These are phyloP conservation scores for Habroteleia sp. DNA, from an alignment of 2,888 invertebrate species.

Conservation along the genomic window DNA sequence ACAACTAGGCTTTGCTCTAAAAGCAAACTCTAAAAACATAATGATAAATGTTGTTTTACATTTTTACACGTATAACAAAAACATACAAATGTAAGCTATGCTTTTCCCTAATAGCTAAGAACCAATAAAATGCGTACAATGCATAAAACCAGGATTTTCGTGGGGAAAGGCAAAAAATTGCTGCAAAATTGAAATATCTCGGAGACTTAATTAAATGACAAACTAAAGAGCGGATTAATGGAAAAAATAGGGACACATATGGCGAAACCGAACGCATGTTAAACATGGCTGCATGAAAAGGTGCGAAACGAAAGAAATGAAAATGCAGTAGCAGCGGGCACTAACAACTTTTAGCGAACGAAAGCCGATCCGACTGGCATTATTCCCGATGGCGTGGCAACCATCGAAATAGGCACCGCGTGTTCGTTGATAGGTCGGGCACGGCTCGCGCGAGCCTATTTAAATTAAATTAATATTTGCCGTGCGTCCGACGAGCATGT, in stretches of 20 bases:
- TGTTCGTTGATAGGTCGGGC: slow-evolving; percentile 58
- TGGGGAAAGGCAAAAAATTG: too few relatives aligned
- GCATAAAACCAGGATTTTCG: not conserved
- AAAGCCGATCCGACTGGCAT: slow-evolving; percentile 50
- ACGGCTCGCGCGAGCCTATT: slow-evolving; percentile 70
- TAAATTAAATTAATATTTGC: slow-evolving; percentile 80
- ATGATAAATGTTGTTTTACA: too few relatives aligned
- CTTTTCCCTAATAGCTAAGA: too few relatives aligned
- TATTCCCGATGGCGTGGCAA: slow-evolving; percentile 47
- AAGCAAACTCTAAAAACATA: too few relatives aligned
- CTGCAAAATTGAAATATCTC: too few relatives aligned
- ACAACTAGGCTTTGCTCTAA: too few relatives aligned
- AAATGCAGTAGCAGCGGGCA: slow-evolving; percentile 47
- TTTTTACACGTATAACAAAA: too few relatives aligned
- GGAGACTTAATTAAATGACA: slow-evolving; percentile 48
- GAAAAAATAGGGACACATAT: slow-evolving; percentile 46
- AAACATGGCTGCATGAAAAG: slow-evolving; percentile 24
- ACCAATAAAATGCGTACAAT: too few relatives aligned
- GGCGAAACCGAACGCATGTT: slow-evolving; percentile 20
- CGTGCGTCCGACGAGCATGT: slow-evolving; percentile 65
- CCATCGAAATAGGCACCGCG: slow-evolving; percentile 52
- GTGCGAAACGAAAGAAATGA: slow-evolving; percentile 23
- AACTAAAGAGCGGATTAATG: slow-evolving; percentile 41
- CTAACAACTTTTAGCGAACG: slow-evolving; percentile 53
- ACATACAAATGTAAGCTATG: too few relatives aligned